Conservation (phyloP, 2,888 invertebrate genomes). For the Mechanitis messenoides region DNA sequence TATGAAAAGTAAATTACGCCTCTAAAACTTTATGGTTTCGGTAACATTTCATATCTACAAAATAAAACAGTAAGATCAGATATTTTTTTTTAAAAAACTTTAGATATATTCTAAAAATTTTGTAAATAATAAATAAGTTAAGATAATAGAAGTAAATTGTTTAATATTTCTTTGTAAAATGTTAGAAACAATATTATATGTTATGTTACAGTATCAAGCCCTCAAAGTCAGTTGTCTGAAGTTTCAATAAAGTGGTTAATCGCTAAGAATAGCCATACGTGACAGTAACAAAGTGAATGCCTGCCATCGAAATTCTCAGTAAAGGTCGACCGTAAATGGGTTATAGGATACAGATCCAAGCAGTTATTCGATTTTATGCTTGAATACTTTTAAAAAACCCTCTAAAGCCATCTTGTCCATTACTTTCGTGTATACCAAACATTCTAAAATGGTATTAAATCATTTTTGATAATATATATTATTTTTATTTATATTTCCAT, state of each 20-base stretch:
- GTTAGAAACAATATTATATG: too few relatives aligned
- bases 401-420: too few relatives aligned
- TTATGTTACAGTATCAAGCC: too few relatives aligned
- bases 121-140: too few relatives aligned
- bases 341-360: conserved; percentile 24
- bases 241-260: conserved; percentile 2
- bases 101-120: neutral
- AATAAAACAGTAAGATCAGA: neutral
- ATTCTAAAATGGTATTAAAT: too few relatives aligned
- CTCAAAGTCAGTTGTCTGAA: too few relatives aligned
- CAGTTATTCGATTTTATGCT: neutral
- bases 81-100: neutral
- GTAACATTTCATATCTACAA: neutral
- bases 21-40: neutral
- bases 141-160: too few relatives aligned
- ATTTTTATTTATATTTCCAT: too few relatives aligned
- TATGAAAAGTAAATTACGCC: conserved; percentile 7
- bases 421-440: too few relatives aligned
- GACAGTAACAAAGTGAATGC: conserved; percentile 24
- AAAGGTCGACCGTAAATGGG: conserved; percentile 36
- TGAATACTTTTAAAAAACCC: neutral
- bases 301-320: conserved; percentile 34
- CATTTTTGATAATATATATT: too few relatives aligned
- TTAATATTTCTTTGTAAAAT: too few relatives aligned
- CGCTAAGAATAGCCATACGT: conserved; percentile 15